Percentiles rank a stretch among this genome's conserved stretches.
Conservation (phyloP, 2,797 vertebrate genomes). For the Semaprochilodus insignis region DNA sequence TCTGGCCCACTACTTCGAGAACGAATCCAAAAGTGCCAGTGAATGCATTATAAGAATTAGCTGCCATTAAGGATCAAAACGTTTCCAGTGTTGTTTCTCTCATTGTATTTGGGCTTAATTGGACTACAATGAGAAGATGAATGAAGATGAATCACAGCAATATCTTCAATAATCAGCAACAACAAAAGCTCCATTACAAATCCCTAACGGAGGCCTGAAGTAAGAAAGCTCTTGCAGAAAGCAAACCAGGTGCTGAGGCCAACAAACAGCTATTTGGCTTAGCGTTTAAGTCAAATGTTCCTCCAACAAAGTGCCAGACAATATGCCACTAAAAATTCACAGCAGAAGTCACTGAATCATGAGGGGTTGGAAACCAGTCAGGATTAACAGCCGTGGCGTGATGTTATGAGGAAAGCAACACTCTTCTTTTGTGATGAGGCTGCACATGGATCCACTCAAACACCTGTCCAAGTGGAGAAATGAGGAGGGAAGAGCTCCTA, state of each 20-base stretch:
- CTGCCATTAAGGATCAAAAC: background rate
- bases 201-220: background rate
- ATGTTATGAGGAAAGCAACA: no score
- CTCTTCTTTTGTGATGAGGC: background rate
- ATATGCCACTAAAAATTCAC: background rate
- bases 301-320: background rate
- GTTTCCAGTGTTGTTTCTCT: background rate
- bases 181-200: background rate
- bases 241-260: background rate
- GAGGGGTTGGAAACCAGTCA: background rate
- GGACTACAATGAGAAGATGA: background rate
- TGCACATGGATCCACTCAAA: conserved; percentile 12
- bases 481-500: conserved; percentile 69
- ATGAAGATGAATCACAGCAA: background rate
- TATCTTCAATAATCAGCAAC: background rate
- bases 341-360: background rate
- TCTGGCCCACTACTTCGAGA: background rate
- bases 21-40: background rate
- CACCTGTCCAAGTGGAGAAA: background rate
- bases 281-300: background rate
- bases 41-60: background rate
- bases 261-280: background rate
- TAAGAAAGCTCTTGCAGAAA: background rate
- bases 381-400: background rate
- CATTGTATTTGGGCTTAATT: background rate